These are phyloP conservation scores for Dynastes maya DNA, from an alignment of 2,888 invertebrate genomes.

Conservation along the genomic window DNA sequence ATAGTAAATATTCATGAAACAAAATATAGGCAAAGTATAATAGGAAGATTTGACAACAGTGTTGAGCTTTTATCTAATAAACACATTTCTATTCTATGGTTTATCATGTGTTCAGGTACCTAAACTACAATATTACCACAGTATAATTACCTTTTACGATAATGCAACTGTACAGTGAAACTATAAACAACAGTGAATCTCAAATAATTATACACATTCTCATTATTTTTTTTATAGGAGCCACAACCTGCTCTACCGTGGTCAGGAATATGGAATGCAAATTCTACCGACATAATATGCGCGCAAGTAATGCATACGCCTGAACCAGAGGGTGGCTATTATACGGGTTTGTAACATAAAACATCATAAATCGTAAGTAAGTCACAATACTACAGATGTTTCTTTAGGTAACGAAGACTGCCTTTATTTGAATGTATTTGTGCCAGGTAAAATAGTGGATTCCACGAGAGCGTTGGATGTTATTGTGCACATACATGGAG, in stretches of 20 bases:
- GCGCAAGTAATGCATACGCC: constrained; percentile 50
- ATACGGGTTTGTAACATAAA: not conserved
- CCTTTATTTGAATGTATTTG: constrained; percentile 75
- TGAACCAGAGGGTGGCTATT: constrained; percentile 48
- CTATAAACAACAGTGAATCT: too few species aligned
- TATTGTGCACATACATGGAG: constrained; percentile 76
- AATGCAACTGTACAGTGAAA: too few species aligned
- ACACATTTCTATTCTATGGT: too few species aligned
- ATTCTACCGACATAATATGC: constrained; percentile 57
- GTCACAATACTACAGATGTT: not conserved
- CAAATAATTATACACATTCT: too few species aligned
- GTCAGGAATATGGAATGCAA: constrained; percentile 78
- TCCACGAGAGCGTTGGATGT: constrained; percentile 71
- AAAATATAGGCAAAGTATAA: too few species aligned
- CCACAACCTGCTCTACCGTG: constrained; percentile 74
- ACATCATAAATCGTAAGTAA: not conserved
- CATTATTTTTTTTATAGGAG: constrained; percentile 65
- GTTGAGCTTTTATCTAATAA: too few species aligned
- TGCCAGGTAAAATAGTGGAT: constrained; percentile 67
- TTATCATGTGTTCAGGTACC: too few species aligned
- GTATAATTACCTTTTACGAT: too few species aligned
- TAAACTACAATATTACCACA: too few species aligned
- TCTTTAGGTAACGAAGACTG: constrained; percentile 77
- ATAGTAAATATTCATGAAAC: too few species aligned
- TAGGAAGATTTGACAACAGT: too few species aligned